phyloP scores from a whole-genome alignment of 2,797 vertebrate genomes.

The Tachyglossus aculeatus region DNA sequence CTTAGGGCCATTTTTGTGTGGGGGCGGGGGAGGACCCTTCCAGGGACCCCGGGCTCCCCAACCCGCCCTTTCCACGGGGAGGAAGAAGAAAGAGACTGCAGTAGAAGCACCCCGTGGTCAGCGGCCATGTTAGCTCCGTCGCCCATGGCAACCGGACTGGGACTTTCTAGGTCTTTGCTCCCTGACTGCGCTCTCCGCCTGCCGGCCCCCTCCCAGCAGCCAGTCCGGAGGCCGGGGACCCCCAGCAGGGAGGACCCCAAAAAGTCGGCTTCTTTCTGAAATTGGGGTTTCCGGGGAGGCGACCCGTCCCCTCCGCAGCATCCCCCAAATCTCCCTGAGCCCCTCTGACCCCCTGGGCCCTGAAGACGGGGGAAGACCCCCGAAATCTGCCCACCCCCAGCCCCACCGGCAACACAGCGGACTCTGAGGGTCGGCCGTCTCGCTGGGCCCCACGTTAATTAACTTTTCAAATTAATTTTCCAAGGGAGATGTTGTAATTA shows the following conservation, averaged over 20 bases:
- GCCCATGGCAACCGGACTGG: not conserved
- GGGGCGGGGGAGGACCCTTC: not conserved
- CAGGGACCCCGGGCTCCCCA: no score
- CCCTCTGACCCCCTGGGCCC: no score
- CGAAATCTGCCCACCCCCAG: no score
- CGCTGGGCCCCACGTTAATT: constrained; percentile 62
- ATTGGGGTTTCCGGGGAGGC: no score
- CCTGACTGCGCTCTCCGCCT: not conserved
- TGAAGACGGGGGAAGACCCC: no score
- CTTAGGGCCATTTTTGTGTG: not conserved
- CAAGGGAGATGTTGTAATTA: constrained; percentile 63
- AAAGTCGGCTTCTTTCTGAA: not conserved
- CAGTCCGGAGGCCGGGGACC: not conserved
- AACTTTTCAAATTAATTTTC: constrained; percentile 65
- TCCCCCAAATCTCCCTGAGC: no score
- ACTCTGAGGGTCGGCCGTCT: constrained; percentile 32
- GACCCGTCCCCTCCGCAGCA: no score
- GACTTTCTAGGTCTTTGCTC: no score
- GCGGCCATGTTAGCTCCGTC: not conserved
- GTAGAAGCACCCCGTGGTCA: not conserved
- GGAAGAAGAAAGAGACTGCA: no score
- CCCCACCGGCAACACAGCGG: no score
- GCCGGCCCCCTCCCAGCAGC: not conserved
- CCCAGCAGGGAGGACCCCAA: not conserved
- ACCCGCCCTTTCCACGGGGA: no score